phyloP scores from a whole-genome alignment of 1,140 invertebrate genomes.

The Chrysomallon squamiferum region DNA sequence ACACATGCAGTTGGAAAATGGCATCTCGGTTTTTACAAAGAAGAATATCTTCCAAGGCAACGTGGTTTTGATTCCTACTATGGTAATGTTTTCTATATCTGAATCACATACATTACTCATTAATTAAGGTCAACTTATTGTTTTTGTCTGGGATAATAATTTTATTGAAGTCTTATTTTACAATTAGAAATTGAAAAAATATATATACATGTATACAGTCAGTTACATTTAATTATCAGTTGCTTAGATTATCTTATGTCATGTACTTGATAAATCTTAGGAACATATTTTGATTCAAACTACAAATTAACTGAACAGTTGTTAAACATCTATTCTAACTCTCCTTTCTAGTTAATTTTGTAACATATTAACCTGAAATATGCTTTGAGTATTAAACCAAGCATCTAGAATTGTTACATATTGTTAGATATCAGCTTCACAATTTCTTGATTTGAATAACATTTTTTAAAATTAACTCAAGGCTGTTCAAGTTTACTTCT shows the following conservation, averaged over 20 bases:
- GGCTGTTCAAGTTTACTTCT: too few species aligned
- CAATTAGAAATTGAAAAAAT: background rate
- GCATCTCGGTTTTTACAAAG: slow-evolving; percentile 62
- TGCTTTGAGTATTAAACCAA: background rate
- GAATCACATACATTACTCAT: background rate
- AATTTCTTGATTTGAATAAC: background rate
- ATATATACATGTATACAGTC: background rate
- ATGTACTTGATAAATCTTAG: too few species aligned
- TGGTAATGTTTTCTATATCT: slow-evolving; percentile 29
- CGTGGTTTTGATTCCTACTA: slow-evolving; percentile 61
- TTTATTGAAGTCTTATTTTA: background rate
- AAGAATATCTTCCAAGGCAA: slow-evolving; percentile 52
- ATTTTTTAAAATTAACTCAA: too few species aligned
- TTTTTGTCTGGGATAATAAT: background rate
- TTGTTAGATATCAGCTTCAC: background rate
- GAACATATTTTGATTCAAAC: too few species aligned
- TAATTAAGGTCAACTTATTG: background rate
- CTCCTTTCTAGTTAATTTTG: background rate
- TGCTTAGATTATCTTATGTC: too few species aligned
- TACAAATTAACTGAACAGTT: too few species aligned
- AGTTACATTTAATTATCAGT: background rate
- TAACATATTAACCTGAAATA: background rate
- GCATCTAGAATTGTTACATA: background rate
- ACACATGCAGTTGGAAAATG: slow-evolving; percentile 63
- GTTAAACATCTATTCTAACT: background rate